Evolutionary conservation across 1,140 invertebrate genomes (phyloP).

Genomic region (Drosophila jambulina): DNA sequence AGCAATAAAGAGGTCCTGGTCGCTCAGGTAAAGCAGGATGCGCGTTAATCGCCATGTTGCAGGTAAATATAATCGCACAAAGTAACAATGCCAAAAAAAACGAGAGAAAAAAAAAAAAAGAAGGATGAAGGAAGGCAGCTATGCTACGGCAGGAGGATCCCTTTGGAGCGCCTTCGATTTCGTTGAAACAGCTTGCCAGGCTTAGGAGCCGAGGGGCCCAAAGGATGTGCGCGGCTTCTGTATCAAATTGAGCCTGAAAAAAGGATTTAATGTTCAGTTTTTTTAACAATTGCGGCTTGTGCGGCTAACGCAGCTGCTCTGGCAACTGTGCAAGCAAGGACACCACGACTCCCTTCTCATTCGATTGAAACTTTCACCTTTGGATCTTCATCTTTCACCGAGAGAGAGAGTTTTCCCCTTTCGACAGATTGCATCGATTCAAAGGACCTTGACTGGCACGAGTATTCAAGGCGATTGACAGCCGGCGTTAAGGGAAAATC

Average conservation of each 20-base stretch:
- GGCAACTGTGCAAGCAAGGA: slow-evolving; percentile 55
- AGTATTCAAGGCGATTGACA: slow-evolving; percentile 49
- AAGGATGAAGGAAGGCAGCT: background rate
- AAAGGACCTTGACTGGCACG: slow-evolving; percentile 57
- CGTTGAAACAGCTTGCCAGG: slow-evolving; percentile 63
- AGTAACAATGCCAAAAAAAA: slow-evolving; percentile 57
- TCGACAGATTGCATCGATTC: slow-evolving; percentile 14
- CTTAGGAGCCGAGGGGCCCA: slow-evolving; percentile 42
- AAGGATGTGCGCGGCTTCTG: slow-evolving; percentile 47
- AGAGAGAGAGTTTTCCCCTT: slow-evolving; percentile 10
- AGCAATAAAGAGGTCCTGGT: slow-evolving; percentile 42
- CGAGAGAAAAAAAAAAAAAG: background rate
- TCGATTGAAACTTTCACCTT: slow-evolving; percentile 67
- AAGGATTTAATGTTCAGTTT: slow-evolving; percentile 63
- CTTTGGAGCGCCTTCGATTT: slow-evolving; percentile 45
- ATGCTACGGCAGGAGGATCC: slow-evolving; percentile 22
- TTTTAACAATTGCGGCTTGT: slow-evolving; percentile 68
- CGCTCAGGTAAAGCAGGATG: slow-evolving; percentile 48
- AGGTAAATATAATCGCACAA: slow-evolving; percentile 70
- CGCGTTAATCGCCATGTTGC: slow-evolving; percentile 67
- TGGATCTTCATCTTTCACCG: slow-evolving; percentile 49
- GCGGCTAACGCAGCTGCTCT: slow-evolving; percentile 27
- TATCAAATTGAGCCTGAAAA: slow-evolving; percentile 68
- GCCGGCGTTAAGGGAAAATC: slow-evolving; percentile 9
- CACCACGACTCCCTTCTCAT: slow-evolving; percentile 18